Evolutionary conservation across 2,888 invertebrate species (phyloP).

Genomic region (Lymantria monacha): DNA sequence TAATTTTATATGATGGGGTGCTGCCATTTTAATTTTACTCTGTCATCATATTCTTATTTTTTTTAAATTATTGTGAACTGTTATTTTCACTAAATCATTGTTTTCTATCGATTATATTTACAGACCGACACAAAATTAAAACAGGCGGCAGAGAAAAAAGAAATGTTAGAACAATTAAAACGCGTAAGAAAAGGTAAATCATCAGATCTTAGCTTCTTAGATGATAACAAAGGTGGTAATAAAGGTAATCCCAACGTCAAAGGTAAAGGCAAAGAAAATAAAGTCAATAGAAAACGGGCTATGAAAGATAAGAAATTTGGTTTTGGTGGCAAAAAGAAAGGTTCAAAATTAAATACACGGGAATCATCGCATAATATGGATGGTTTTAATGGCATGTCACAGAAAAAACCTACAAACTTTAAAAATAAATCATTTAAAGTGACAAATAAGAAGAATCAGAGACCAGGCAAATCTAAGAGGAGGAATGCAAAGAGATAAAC

Average conservation of each 20-base stretch:
- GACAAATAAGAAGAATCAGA: slow-evolving; percentile 69
- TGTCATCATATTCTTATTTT: no score
- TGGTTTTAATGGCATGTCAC: slow-evolving; percentile 75
- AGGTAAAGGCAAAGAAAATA: slow-evolving; percentile 53
- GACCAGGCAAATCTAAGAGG: slow-evolving; percentile 81
- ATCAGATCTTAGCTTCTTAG: slow-evolving; percentile 90
- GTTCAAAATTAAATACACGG: slow-evolving; percentile 92
- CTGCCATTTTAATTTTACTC: no score
- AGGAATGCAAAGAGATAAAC: slow-evolving; percentile 60
- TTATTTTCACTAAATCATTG: no score
- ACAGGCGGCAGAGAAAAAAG: slow-evolving; percentile 94
- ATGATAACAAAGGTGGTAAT: slow-evolving; percentile 79
- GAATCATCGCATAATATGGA: slow-evolving; percentile 88
- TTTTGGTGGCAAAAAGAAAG: slow-evolving; percentile 97
- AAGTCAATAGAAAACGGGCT: slow-evolving; percentile 76
- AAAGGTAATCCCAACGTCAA: slow-evolving; percentile 39
- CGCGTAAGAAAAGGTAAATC: slow-evolving; percentile 94
- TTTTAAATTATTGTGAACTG: no score
- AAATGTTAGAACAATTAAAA: slow-evolving; percentile 95
- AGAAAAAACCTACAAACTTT: slow-evolving; percentile 60
- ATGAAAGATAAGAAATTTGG: slow-evolving; percentile 94
- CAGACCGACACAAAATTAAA: slow-evolving; percentile 92
- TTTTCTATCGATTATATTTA: slow-evolving; percentile 19
- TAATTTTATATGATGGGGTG: no score
- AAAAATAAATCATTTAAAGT: slow-evolving; percentile 69